Percentiles rank a stretch among this genome's conserved stretches.
phyloP scores from a whole-genome alignment of 2,113 vertebrate genomes.

The Neogale vison region DNA sequence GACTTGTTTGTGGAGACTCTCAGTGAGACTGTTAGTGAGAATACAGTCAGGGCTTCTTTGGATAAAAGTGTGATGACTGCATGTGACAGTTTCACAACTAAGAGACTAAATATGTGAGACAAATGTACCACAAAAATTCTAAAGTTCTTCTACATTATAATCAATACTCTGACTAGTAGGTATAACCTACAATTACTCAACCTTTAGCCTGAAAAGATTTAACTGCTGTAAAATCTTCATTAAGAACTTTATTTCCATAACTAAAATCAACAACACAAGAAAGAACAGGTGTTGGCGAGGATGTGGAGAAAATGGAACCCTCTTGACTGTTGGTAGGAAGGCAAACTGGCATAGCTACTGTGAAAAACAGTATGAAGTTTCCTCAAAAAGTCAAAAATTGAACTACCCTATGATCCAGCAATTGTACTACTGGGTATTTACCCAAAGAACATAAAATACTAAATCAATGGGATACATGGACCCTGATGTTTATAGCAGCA shows the following conservation, averaged over 20 bases:
- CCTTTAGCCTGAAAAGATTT: not conserved
- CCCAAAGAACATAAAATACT: not conserved
- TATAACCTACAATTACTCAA: not conserved
- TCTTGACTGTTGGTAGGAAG: not conserved
- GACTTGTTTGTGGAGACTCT: not conserved
- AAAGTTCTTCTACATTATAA: conserved; percentile 10
- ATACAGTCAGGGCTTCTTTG: not conserved
- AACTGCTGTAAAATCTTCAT: not conserved
- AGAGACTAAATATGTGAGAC: conserved; percentile 25
- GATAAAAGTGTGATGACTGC: not conserved
- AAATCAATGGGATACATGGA: not conserved
- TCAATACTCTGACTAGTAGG: not conserved
- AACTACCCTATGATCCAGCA: not conserved
- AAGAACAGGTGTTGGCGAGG: not conserved
- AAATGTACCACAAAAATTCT: not conserved
- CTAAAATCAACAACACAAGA: not conserved
- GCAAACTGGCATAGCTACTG: not conserved
- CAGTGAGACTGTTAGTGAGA: not conserved
- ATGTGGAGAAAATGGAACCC: not conserved
- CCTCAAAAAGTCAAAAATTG: not conserved
- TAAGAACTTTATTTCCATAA: not conserved
- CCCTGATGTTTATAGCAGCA: not conserved
- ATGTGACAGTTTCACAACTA: not conserved
- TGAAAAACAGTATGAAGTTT: not conserved
- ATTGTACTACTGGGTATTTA: not conserved